Evolutionary conservation across 2,113 vertebrate species (phyloP).

Genomic region (Limanda limanda): DNA sequence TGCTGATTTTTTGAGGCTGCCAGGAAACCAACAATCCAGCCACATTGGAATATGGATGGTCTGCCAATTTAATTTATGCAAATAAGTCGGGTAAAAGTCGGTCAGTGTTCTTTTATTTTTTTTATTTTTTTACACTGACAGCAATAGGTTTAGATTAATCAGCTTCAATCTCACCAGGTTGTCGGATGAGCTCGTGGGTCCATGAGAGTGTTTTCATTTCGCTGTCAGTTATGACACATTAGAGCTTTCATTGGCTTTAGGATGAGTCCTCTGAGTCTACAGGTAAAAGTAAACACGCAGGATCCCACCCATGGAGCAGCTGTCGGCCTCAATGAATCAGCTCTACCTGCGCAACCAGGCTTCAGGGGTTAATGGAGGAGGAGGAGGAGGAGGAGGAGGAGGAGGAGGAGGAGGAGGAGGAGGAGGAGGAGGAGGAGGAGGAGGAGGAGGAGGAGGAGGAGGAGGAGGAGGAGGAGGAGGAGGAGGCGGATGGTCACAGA

Average conservation of each 20-base stretch:
- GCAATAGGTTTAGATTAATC: constrained; percentile 35
- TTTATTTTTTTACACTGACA: constrained; percentile 15
- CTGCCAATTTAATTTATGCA: constrained; percentile 30
- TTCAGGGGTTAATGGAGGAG: constrained; percentile 71
- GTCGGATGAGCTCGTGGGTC: constrained; percentile 53
- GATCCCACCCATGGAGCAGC: constrained; percentile 80
- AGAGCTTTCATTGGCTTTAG: constrained; percentile 73
- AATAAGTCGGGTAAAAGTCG: not conserved
- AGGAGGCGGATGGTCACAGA: constrained; percentile 45
- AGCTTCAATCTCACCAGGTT: constrained; percentile 32
- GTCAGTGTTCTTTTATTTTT: not conserved
- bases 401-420: constrained; percentile 46
- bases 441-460: constrained; percentile 33
- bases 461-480: constrained; percentile 49
- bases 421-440: constrained; percentile 25
- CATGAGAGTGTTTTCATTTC: constrained; percentile 73
- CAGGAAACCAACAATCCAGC: constrained; percentile 28
- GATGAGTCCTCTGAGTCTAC: constrained; percentile 72
- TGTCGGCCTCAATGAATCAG: constrained; percentile 66
- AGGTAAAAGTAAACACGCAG: constrained; percentile 77
- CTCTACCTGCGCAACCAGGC: constrained; percentile 55
- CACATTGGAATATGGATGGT: not conserved
- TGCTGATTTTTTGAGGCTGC: constrained; percentile 52
- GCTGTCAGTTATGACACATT: constrained; percentile 79
- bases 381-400: constrained; percentile 27